Conservation (phyloP, 2,888 invertebrate species). For the Macrostomum cliftonense region DNA sequence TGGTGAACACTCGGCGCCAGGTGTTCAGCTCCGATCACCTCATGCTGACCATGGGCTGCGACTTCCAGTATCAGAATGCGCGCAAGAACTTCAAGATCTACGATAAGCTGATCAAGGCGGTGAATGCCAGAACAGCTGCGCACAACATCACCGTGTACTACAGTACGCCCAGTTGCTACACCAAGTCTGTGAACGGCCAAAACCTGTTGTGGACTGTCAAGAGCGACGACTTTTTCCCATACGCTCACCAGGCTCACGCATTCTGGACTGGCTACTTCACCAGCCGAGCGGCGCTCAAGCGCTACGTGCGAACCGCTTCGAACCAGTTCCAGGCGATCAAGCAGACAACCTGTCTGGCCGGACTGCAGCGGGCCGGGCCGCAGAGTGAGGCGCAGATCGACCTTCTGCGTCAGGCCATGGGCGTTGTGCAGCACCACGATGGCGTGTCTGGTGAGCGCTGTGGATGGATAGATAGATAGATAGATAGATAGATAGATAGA, state of each 20-base stretch:
- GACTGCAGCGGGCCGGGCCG: too few species aligned
- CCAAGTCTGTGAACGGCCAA: constrained; percentile 42
- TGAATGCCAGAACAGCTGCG: constrained; percentile 31
- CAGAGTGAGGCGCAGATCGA: too few species aligned
- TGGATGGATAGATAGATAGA: too few species aligned
- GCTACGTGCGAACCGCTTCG: constrained; percentile 35
- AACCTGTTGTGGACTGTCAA: constrained; percentile 47
- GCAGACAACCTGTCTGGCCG: constrained; percentile 7
- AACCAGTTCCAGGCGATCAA: constrained; percentile 34
- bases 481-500: too few species aligned
- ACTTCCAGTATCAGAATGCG: constrained; percentile 69
- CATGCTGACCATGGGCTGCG: constrained; percentile 68
- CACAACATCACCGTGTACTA: constrained; percentile 48
- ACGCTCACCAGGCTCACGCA: constrained; percentile 57
- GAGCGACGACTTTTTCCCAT: constrained; percentile 37
- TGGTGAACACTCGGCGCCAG: constrained; percentile 37
- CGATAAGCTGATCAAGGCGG: constrained; percentile 66
- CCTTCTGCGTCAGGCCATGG: constrained; percentile 22
- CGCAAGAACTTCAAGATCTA: constrained; percentile 59
- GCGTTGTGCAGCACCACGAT: constrained; percentile 63
- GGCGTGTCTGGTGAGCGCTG: constrained; percentile 42
- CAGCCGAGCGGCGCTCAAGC: constrained; percentile 39
- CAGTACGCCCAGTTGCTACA: constrained; percentile 44
- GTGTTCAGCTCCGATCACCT: constrained; percentile 49
- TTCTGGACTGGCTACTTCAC: constrained; percentile 70